Conservation (phyloP, 2,797 vertebrate genomes). For the Knipowitschia caucasica region DNA sequence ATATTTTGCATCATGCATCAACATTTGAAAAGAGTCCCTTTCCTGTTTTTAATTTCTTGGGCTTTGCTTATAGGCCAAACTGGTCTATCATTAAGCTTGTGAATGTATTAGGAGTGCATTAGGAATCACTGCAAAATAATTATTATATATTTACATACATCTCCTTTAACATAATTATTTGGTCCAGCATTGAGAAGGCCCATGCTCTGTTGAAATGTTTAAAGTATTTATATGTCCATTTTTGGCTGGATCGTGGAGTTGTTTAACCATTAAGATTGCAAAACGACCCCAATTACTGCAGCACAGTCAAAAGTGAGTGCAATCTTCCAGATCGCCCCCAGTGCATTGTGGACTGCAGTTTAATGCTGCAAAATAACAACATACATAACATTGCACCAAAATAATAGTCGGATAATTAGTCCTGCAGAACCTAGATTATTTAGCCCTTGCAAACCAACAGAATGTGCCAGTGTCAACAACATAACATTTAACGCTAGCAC, state of each 20-base stretch:
- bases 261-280: constrained; percentile 18
- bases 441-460: constrained; percentile 16
- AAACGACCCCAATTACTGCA: constrained; percentile 4
- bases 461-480: constrained; percentile 11
- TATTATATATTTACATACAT: no score
- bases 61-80: no score
- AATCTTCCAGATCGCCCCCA: constrained; percentile 2
- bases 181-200: not conserved
- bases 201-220: constrained; percentile 5
- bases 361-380: constrained; percentile 6
- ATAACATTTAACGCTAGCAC: constrained; percentile 7
- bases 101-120: no score
- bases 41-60: no score
- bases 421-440: constrained; percentile 10
- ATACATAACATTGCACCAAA: not conserved
- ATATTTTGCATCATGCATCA: no score
- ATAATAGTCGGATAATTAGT: constrained; percentile 4
- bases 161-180: not conserved
- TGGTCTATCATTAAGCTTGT: no score
- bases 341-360: constrained; percentile 2
- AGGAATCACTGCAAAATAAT: no score
- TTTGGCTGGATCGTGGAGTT: constrained; percentile 3
- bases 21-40: no score
- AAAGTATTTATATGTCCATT: constrained; percentile 4
- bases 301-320: constrained; percentile 2